These are phyloP conservation scores for Spermophilus dauricus DNA, from an alignment of 2,113 vertebrate genomes.

Conservation along the genomic window DNA sequence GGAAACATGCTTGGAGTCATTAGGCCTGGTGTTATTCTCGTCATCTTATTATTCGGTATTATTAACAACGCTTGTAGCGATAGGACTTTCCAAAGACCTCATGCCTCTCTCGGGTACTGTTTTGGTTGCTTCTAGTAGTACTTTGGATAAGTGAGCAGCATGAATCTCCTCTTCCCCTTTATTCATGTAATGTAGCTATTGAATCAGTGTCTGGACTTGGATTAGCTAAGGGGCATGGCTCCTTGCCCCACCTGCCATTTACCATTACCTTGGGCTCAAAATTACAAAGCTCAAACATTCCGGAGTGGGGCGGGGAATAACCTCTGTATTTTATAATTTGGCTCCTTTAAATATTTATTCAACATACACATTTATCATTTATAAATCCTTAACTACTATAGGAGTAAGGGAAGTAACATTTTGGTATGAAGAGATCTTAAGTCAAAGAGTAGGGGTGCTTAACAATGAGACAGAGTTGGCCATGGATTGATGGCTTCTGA, in stretches of 20 bases:
- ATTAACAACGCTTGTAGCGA: neutral
- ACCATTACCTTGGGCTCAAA: neutral
- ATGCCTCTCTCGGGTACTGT: neutral
- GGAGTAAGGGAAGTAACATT: neutral
- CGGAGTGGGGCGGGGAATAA: neutral
- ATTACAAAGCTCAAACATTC: neutral
- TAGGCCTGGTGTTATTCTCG: neutral
- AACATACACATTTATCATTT: neutral
- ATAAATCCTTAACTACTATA: neutral
- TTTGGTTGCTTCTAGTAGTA: neutral
- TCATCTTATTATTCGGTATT: neutral
- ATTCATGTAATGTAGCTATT: neutral
- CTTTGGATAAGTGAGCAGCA: neutral
- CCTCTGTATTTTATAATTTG: neutral
- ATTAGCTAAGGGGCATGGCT: neutral
- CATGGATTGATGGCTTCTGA: neutral
- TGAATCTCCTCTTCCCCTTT: neutral
- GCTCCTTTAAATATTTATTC: slow-evolving; percentile 24
- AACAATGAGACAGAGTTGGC: neutral
- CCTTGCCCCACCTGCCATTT: neutral
- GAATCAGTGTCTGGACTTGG: neutral
- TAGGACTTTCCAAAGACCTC: neutral
- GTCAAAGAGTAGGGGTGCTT: neutral
- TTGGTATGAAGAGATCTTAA: neutral
- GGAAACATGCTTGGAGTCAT: neutral